Conservation (phyloP, 2,797 vertebrate species). For the Amphiprion clarkii region DNA sequence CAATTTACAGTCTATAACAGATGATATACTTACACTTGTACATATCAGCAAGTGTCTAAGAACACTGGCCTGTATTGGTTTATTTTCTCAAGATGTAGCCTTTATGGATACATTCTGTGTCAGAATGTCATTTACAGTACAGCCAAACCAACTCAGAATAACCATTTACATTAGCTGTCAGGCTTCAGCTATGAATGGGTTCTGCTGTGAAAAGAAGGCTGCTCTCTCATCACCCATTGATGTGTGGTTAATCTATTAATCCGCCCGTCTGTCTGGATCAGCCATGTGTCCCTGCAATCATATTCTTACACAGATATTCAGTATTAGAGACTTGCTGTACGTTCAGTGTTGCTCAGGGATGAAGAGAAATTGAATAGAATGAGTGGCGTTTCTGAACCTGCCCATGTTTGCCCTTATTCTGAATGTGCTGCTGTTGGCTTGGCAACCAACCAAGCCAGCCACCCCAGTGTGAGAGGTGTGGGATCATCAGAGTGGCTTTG, state of each 20-base stretch:
- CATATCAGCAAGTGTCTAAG: background rate
- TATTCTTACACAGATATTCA: conserved; percentile 10
- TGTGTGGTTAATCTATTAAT: conserved; percentile 20
- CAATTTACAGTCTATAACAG: conserved; percentile 2
- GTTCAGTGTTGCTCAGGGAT: background rate
- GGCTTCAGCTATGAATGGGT: conserved; percentile 25
- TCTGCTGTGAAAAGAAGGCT: conserved; percentile 14
- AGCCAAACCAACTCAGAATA: conserved; percentile 7
- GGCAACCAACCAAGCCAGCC: background rate
- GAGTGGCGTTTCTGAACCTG: too few relatives aligned
- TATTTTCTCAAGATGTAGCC: conserved; percentile 18
- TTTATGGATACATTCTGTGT: conserved; percentile 23
- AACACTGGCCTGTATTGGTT: conserved; percentile 30
- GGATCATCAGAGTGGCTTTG: too few relatives aligned
- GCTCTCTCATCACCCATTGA: conserved; percentile 13
- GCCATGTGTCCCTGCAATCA: conserved; percentile 9
- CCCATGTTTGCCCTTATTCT: background rate
- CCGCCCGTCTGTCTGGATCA: conserved; percentile 34
- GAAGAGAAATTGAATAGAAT: background rate
- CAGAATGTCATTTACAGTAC: conserved; percentile 26
- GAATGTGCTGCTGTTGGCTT: too few relatives aligned
- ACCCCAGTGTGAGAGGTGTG: background rate
- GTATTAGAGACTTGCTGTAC: conserved; percentile 2
- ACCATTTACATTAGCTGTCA: conserved; percentile 37
- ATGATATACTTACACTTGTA: conserved; percentile 2